phyloP scores from a whole-genome alignment of 2,888 invertebrate genomes.

The Candidula unifasciata region DNA sequence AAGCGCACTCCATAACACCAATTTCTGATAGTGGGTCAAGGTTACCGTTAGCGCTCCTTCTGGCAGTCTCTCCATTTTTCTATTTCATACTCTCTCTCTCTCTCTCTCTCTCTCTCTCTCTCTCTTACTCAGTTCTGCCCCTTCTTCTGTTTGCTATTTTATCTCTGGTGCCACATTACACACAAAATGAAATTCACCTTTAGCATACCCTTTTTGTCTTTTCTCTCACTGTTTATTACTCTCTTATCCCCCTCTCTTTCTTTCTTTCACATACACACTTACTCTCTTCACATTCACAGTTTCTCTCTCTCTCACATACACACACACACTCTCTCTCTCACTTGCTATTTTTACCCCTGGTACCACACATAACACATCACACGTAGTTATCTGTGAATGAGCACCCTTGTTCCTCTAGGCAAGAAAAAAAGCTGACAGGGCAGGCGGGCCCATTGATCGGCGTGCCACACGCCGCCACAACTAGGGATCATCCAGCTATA shows the following conservation, averaged over 20 bases:
- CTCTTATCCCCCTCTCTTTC: not conserved
- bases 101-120: not conserved
- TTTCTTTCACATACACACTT: not conserved
- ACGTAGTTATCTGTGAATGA: constrained; percentile 35
- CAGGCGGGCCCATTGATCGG: constrained; percentile 11
- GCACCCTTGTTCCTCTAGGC: not conserved
- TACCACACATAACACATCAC: not conserved
- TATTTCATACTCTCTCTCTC: too few species aligned
- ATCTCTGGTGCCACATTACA: too few species aligned
- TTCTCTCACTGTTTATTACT: not conserved
- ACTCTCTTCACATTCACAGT: constrained; percentile 5
- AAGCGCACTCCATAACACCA: too few species aligned
- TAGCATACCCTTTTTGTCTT: too few species aligned
- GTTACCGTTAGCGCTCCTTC: too few species aligned
- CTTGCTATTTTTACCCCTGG: not conserved
- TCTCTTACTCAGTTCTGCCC: not conserved
- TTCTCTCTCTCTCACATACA: not conserved
- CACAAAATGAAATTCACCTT: too few species aligned
- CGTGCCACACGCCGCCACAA: constrained; percentile 4
- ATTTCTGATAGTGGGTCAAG: too few species aligned
- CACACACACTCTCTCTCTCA: not conserved
- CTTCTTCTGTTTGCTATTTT: too few species aligned
- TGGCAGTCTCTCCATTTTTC: too few species aligned
- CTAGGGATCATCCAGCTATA: not conserved
- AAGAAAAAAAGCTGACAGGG: constrained; percentile 21